phyloP scores from a whole-genome alignment of 2,113 vertebrate genomes.

The Strigops habroptila region DNA sequence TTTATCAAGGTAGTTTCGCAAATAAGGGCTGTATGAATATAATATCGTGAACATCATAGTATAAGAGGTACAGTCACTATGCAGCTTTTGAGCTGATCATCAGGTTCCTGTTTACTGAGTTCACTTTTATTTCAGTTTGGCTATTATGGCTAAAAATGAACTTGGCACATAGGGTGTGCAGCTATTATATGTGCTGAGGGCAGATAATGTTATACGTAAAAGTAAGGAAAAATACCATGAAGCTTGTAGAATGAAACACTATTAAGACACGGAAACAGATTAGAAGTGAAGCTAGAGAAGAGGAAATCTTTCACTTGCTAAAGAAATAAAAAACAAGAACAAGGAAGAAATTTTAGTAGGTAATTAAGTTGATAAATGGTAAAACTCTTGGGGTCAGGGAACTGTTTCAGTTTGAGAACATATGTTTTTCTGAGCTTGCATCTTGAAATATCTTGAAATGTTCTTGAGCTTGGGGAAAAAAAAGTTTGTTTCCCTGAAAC shows the following conservation, averaged over 20 bases:
- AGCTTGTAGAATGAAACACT: background rate
- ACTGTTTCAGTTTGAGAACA: background rate
- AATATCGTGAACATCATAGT: background rate
- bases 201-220: background rate
- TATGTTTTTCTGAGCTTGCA: background rate
- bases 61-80: background rate
- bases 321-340: background rate
- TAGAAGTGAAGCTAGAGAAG: background rate
- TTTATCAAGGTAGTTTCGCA: background rate
- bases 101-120: background rate
- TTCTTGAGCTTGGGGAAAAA: background rate
- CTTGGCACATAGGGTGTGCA: background rate
- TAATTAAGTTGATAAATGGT: background rate
- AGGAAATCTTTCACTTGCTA: background rate
- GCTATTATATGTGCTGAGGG: background rate
- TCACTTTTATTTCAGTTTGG: background rate
- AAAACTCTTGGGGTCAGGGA: background rate
- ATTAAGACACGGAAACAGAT: background rate
- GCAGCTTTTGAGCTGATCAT: background rate
- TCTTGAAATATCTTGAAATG: background rate
- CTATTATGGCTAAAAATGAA: background rate
- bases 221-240: background rate
- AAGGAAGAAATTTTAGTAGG: background rate
- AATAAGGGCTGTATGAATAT: background rate
- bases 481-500: background rate